Conservation (phyloP, 1,140 invertebrate genomes). For the Rhopalosiphum padi region DNA sequence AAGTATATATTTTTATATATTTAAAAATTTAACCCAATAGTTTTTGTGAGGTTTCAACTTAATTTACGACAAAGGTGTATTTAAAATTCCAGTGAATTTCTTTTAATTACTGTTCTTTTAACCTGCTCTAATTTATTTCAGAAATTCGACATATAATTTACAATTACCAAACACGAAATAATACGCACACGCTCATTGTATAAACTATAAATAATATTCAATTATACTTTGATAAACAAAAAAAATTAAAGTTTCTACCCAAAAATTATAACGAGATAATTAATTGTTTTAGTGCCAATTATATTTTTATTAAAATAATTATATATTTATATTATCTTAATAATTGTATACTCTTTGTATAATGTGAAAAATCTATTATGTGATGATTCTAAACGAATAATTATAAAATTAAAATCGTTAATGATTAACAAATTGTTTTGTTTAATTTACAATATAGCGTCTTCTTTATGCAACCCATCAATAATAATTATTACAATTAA, state of each 20-base stretch:
- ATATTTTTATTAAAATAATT: too few relatives aligned
- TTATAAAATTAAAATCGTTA: background rate
- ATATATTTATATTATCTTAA: too few relatives aligned
- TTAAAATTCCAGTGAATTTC: background rate
- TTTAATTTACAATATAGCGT: background rate
- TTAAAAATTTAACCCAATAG: background rate
- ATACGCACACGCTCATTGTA: background rate
- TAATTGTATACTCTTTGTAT: background rate
- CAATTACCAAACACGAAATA: background rate
- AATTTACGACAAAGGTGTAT: background rate
- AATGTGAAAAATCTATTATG: background rate
- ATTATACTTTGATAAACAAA: background rate
- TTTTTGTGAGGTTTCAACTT: background rate
- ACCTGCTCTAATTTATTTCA: background rate
- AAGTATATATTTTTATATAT: background rate
- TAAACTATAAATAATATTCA: background rate
- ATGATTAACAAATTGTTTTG: background rate
- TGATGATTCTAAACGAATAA: background rate
- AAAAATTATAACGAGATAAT: background rate
- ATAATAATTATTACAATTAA: conserved; percentile 33
- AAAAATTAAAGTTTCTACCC: background rate
- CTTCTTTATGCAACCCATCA: background rate
- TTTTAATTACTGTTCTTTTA: background rate
- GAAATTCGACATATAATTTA: background rate
- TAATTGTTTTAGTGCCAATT: background rate